Percentiles rank a stretch among this genome's conserved stretches.
Evolutionary conservation across 2,888 invertebrate genomes (phyloP).

Genomic region (Beris morrisii): DNA sequence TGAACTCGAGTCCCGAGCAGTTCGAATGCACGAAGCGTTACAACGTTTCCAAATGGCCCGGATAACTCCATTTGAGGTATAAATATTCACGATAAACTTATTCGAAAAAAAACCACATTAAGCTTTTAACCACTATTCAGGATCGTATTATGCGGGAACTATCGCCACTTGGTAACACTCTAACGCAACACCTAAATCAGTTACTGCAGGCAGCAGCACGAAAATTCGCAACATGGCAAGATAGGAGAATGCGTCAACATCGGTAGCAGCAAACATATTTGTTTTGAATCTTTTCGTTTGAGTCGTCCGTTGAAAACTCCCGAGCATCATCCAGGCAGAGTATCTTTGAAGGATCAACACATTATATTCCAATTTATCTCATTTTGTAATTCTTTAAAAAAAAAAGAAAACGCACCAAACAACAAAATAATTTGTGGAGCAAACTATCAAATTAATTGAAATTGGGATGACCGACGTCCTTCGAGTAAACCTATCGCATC

Average conservation of each 20-base stretch:
- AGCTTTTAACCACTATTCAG: slow-evolving; percentile 55
- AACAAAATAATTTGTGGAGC: too few relatives aligned
- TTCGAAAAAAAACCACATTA: slow-evolving; percentile 13
- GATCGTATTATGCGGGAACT: slow-evolving; percentile 80
- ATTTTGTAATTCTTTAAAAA: too few relatives aligned
- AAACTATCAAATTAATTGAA: too few relatives aligned
- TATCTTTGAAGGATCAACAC: too few relatives aligned
- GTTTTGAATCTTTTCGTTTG: neutral
- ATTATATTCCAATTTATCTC: too few relatives aligned
- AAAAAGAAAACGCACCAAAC: too few relatives aligned
- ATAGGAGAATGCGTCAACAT: slow-evolving; percentile 63
- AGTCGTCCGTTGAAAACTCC: too few relatives aligned
- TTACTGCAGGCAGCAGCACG: slow-evolving; percentile 82
- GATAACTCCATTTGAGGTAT: slow-evolving; percentile 81
- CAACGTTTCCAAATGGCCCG: slow-evolving; percentile 85
- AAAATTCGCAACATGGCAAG: slow-evolving; percentile 87
- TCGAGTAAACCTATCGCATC: too few relatives aligned
- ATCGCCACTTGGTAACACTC: slow-evolving; percentile 75
- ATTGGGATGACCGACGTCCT: too few relatives aligned
- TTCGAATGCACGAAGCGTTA: slow-evolving; percentile 87
- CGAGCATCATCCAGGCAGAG: too few relatives aligned
- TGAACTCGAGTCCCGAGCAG: slow-evolving; percentile 74
- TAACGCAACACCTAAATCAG: slow-evolving; percentile 85
- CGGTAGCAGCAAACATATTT: slow-evolving; percentile 48
- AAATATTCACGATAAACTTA: slow-evolving; percentile 4